Conservation (phyloP, 64 coral and sea anemone genomes). For the Stylophora pistillata region DNA sequence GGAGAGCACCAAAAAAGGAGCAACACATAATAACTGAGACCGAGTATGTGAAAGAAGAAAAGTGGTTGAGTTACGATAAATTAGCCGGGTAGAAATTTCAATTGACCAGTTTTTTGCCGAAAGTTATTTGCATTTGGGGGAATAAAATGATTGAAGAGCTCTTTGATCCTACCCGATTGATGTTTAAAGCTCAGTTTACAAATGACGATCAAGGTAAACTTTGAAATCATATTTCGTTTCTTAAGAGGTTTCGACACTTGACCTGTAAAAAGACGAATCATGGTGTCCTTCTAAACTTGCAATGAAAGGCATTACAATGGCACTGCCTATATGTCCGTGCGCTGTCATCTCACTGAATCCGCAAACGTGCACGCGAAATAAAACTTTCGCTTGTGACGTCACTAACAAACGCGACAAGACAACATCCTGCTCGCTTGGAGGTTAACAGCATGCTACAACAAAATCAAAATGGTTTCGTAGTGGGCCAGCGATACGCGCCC, state of each 20-base stretch:
- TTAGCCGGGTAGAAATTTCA: background rate
- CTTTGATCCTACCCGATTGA: background rate
- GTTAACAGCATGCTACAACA: background rate
- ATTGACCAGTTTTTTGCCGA: background rate
- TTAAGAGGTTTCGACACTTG: no score
- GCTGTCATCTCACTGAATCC: background rate
- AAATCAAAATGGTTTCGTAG: constrained; percentile 21
- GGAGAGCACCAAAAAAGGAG: no score
- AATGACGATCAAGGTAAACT: background rate
- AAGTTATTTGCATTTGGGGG: background rate
- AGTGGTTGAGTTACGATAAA: background rate
- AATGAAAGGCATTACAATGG: no score
- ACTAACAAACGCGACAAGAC: background rate
- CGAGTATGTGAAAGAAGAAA: background rate
- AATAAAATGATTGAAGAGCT: background rate
- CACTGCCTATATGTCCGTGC: no score
- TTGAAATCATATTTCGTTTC: no score
- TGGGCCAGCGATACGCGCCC: background rate
- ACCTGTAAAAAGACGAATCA: no score
- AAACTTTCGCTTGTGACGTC: background rate
- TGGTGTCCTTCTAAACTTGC: no score
- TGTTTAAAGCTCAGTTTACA: background rate
- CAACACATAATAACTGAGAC: background rate
- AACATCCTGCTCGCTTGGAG: background rate
- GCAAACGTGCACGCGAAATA: background rate